Conservation (phyloP, 2,888 invertebrate genomes). For the Habrosyne pyritoides region DNA sequence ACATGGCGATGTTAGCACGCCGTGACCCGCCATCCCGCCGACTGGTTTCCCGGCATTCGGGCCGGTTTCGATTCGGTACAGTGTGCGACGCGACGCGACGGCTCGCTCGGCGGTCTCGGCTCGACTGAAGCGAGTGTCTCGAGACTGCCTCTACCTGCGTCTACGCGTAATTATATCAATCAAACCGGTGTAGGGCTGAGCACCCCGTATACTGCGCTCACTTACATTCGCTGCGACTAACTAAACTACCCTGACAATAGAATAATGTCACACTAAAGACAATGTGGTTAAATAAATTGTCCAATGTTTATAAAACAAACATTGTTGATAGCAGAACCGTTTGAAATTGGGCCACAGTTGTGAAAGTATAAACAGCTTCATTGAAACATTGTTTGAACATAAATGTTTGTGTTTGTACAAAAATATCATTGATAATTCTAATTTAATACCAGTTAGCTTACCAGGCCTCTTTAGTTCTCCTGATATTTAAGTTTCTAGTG, state of each 20-base stretch:
- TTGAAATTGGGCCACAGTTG: not conserved
- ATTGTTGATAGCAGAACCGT: not conserved
- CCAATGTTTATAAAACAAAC: conserved; percentile 4
- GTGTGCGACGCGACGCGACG: conserved; percentile 18
- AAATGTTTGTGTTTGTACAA: not conserved
- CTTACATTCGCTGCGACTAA: conserved; percentile 18
- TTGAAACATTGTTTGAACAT: not conserved
- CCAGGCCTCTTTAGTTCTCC: too few relatives aligned
- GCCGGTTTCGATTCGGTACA: conserved; percentile 42
- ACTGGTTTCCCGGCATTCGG: conserved; percentile 71
- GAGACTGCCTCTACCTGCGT: conserved; percentile 49
- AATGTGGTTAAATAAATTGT: conserved; percentile 15
- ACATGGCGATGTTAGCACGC: conserved; percentile 83
- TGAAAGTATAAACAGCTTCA: not conserved
- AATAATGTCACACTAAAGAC: conserved; percentile 40
- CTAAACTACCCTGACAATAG: conserved; percentile 54
- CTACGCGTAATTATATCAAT: conserved; percentile 69
- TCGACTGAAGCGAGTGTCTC: conserved; percentile 48
- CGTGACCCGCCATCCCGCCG: conserved; percentile 72
- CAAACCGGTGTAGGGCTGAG: conserved; percentile 52
- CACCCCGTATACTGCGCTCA: conserved; percentile 1
- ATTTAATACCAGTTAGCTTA: not conserved
- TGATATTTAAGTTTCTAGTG: too few relatives aligned
- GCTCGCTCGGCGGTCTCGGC: conserved; percentile 47
- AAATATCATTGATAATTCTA: not conserved